These are phyloP conservation scores for Toxotes chatareus DNA, from an alignment of 2,113 vertebrate genomes.

Conservation along the genomic window DNA sequence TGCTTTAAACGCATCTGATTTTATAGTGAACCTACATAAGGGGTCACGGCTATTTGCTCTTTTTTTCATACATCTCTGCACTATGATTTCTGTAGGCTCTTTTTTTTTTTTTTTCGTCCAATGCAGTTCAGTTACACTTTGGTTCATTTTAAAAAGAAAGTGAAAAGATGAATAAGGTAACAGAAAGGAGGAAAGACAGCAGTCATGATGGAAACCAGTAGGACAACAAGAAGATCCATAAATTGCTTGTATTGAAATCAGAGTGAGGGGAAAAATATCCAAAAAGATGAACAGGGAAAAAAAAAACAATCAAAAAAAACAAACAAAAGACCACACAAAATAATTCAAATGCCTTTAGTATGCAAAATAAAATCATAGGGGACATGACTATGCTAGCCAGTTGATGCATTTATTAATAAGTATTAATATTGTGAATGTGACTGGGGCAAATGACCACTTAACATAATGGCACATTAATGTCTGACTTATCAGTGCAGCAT, in stretches of 20 bases:
- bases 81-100: neutral
- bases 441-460: slow-evolving; percentile 10
- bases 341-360: neutral
- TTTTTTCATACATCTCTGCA: neutral
- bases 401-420: neutral
- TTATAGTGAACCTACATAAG: neutral
- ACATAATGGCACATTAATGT: slow-evolving; percentile 12
- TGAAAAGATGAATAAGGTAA: neutral
- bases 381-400: neutral
- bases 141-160: neutral
- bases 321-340: too few relatives aligned
- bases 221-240: neutral
- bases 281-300: neutral
- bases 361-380: neutral
- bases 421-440: slow-evolving; percentile 3
- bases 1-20: slow-evolving; percentile 39
- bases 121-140: neutral
- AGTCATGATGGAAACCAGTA: neutral
- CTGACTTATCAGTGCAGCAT: slow-evolving; percentile 1
- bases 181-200: neutral
- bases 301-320: too few relatives aligned
- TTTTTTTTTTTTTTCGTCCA: neutral
- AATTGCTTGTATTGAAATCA: neutral
- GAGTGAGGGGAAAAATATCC: neutral
- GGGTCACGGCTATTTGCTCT: slow-evolving; percentile 7